Percentiles rank a stretch among this genome's conserved stretches.
Conservation (phyloP, 2,797 vertebrate genomes). For the Anguilla marmorata region DNA sequence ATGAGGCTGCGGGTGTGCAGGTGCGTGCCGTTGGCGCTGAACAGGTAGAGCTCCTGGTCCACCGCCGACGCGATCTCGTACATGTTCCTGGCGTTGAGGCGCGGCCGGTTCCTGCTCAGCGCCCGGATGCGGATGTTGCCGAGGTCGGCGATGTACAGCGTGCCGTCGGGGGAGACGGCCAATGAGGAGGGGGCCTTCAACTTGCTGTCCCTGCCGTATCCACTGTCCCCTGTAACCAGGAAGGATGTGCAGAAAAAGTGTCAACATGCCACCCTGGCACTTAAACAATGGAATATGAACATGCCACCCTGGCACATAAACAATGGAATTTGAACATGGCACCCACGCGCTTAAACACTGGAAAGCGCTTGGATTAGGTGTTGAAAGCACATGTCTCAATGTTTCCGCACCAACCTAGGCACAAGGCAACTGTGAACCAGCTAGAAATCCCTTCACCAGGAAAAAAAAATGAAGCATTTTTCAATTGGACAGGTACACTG, state of each 20-base stretch:
- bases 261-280: neutral
- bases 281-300: neutral
- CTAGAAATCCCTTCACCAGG: neutral
- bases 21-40: conserved; percentile 83
- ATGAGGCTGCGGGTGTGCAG: conserved; percentile 84
- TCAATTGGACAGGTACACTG: neutral
- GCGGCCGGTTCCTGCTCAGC: conserved; percentile 75
- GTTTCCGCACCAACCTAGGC: neutral
- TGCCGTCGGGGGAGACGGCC: conserved; percentile 80
- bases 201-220: conserved; percentile 84
- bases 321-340: neutral
- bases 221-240: conserved; percentile 74
- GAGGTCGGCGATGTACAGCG: conserved; percentile 82
- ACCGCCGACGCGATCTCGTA: conserved; percentile 82
- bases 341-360: neutral
- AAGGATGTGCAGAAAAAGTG: neutral
- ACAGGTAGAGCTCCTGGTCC: conserved; percentile 85
- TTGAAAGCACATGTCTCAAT: neutral
- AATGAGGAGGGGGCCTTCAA: conserved; percentile 84
- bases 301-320: neutral
- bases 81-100: conserved; percentile 67
- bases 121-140: conserved; percentile 83
- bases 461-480: neutral
- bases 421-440: neutral
- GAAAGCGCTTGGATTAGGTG: neutral